Percentiles rank a stretch among this genome's conserved stretches.
These are phyloP conservation scores for Ochropleura plecta DNA, from an alignment of 2,888 invertebrate species.

Conservation along the genomic window DNA sequence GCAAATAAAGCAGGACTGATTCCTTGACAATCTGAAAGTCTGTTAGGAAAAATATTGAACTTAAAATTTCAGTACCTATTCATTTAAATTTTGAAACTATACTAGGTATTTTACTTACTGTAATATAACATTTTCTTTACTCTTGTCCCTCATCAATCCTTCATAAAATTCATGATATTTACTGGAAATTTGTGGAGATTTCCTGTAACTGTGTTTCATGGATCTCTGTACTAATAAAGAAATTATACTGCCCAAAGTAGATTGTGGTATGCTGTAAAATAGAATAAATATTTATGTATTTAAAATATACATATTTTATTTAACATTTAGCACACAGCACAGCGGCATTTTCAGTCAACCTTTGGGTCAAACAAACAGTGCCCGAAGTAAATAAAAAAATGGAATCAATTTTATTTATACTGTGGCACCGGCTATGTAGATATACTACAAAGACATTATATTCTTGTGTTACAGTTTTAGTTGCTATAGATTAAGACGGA, in stretches of 20 bases:
- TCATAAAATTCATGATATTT: constrained; percentile 90
- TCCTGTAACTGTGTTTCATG: constrained; percentile 92
- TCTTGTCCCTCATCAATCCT: constrained; percentile 85
- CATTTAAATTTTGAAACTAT: background rate
- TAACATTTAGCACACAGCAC: constrained; percentile 8
- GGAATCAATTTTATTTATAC: background rate
- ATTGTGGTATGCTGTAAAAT: constrained; percentile 87
- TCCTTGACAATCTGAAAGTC: constrained; percentile 85
- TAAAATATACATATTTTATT: no score
- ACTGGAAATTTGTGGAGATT: constrained; percentile 90
- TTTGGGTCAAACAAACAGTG: background rate
- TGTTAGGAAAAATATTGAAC: constrained; percentile 51
- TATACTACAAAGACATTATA: background rate
- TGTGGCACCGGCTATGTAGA: background rate
- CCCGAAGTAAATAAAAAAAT: background rate
- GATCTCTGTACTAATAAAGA: constrained; percentile 92
- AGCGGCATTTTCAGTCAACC: background rate
- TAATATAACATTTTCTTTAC: constrained; percentile 91
- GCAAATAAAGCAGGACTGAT: constrained; percentile 86
- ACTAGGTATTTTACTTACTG: constrained; percentile 80
- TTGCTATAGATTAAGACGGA: no score
- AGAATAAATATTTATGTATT: no score
- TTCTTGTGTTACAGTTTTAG: no score
- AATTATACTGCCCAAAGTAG: constrained; percentile 93
- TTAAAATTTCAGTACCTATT: background rate